Evolutionary conservation across 1,140 invertebrate species (phyloP), one percentile per base, ranked within the genome.

Genomic region (Adelges cooleyi): DNA sequence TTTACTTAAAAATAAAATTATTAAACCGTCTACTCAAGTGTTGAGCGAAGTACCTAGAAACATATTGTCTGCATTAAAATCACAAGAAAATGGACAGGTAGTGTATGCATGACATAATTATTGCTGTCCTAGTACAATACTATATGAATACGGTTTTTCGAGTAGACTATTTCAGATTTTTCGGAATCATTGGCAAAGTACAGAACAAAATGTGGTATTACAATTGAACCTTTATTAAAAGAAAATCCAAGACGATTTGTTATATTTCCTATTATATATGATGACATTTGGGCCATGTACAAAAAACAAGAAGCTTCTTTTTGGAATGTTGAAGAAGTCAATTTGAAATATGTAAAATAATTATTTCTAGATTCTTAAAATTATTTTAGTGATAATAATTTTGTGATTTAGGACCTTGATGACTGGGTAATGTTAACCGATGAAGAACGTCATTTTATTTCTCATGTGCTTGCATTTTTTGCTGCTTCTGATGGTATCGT

Each of bases 401-500:
- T 74, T 74, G 3, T n/a, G 51, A 73, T 74, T 3, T 72, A 93
- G 81, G 95, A 98, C 73, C 70, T 92, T 44, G 71, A 72, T 13
- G 86, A 98, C 73, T 99, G 97, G 96, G 80, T 86, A 18, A 79
- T 76, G 66, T 75, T 98, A 49, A 96, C 86, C 65, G 79, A 84
- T 40, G 83, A 89, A 54, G 97, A 99, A 75, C 83, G 82, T 62
- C 85, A 96, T 71, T 99, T 99, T 72, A 92, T 99, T 69, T 95
- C 92, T 2, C 93, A 98, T 76, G 90, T 99, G 0, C 77, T 99
- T 36, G 97, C 97, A 13, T 99, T 99, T 76, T 99, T 99, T 77
- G 96, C 97, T 70, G 96, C 97, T 13, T 98, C 95, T 50, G 97
- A 99, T 83, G 97, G 97, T 22, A 99, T 99, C 73, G 96, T 99